A percentile compares a stretch with the other conserved stretches of the same genome.
These are phyloP conservation scores for Fistularia commersonii DNA, from an alignment of 2,797 vertebrate genomes.

Conservation along the genomic window DNA sequence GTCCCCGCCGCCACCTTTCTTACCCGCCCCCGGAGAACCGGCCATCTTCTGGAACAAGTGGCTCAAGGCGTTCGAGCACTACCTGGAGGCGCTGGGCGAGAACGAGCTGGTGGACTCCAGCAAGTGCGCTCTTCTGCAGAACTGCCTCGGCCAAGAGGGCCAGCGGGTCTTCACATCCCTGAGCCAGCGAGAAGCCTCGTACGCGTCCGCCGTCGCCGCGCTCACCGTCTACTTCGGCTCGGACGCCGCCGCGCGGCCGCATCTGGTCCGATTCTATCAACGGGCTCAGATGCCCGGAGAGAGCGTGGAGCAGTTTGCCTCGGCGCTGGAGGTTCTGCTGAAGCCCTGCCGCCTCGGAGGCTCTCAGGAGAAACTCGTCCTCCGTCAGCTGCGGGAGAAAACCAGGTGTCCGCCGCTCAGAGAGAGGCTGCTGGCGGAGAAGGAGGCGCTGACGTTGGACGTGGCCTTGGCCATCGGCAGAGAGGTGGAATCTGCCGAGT, in stretches of 20 bases:
- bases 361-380: conserved; percentile 34
- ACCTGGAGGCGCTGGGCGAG: conserved; percentile 45
- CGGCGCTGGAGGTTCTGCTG: conserved; percentile 42
- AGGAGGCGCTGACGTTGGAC: conserved; percentile 39
- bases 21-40: conserved; percentile 34
- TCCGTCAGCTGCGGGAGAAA: conserved; percentile 57
- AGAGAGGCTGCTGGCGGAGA: conserved; percentile 42
- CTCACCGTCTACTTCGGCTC: conserved; percentile 48
- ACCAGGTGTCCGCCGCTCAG: conserved; percentile 44
- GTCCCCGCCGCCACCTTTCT: conserved; percentile 56
- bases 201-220: conserved; percentile 30
- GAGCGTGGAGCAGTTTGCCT: conserved; percentile 48
- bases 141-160: conserved; percentile 63
- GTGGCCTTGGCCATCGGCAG: conserved; percentile 40
- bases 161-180: conserved; percentile 45
- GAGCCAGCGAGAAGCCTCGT: conserved; percentile 26
- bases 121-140: conserved; percentile 52
- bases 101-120: conserved; percentile 51
- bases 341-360: conserved; percentile 32
- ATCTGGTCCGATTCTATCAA: conserved; percentile 53
- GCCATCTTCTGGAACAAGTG: conserved; percentile 56
- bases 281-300: conserved; percentile 56
- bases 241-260: conserved; percentile 20
- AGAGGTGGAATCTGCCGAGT: conserved; percentile 41
- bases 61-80: conserved; percentile 58